Conservation (phyloP, 2,797 vertebrate species). For the Lerista edwardsae region DNA sequence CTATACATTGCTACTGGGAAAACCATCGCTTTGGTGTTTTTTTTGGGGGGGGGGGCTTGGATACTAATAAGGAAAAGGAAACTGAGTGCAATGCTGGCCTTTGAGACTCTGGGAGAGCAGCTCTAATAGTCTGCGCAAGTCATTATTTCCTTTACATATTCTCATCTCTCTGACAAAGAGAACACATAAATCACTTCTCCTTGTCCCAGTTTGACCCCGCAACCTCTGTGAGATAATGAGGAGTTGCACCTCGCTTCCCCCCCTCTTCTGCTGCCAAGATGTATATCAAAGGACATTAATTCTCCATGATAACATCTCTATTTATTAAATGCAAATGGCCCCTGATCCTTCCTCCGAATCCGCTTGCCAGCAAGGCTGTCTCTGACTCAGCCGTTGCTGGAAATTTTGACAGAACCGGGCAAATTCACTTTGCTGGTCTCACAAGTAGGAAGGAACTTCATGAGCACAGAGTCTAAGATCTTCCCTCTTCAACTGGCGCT, state of each 20-base stretch:
- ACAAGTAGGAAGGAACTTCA: no score
- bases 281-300: slow-evolving; percentile 70
- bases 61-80: neutral
- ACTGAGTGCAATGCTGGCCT: neutral
- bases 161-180: slow-evolving; percentile 56
- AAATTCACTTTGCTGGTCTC: slow-evolving; percentile 46
- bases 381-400: slow-evolving; percentile 44
- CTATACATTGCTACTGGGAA: no score
- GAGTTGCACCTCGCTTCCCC: slow-evolving; percentile 46
- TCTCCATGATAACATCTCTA: slow-evolving; percentile 66
- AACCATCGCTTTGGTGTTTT: no score
- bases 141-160: slow-evolving; percentile 64
- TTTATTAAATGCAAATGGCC: slow-evolving; percentile 71
- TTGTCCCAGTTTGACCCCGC: slow-evolving; percentile 62
- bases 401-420: slow-evolving; percentile 55
- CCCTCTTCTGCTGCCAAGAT: slow-evolving; percentile 63
- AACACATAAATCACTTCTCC: slow-evolving; percentile 64
- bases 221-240: slow-evolving; percentile 70
- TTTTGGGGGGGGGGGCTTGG: no score
- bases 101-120: slow-evolving; percentile 47
- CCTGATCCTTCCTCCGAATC: slow-evolving; percentile 57
- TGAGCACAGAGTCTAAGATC: no score
- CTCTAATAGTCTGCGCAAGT: slow-evolving; percentile 53
- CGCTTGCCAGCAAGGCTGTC: slow-evolving; percentile 35
- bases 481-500: no score